Evolutionary conservation across 2,797 vertebrate genomes (phyloP).

Genomic region (Helarctos malayanus): DNA sequence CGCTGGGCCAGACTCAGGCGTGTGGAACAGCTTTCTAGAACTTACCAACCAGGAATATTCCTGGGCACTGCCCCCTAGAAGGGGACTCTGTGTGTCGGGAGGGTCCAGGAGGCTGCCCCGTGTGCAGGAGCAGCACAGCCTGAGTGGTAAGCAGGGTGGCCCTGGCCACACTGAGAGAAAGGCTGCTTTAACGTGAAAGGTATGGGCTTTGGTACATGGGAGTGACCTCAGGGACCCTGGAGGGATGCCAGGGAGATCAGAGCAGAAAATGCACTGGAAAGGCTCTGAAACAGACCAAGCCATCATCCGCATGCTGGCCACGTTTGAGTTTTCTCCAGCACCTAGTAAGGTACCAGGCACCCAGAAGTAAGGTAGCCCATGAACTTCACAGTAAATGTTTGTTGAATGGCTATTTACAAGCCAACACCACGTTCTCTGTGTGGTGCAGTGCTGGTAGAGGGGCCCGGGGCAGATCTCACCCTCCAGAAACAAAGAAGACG

Average conservation of each 20-base stretch:
- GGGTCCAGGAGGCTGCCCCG: not conserved
- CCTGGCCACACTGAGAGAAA: not conserved
- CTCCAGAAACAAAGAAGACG: not conserved
- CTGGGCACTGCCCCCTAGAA: not conserved
- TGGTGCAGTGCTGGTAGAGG: fast-evolving
- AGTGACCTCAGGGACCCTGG: not conserved
- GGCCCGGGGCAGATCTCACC: not conserved
- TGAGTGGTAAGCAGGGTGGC: fast-evolving
- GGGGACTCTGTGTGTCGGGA: not conserved
- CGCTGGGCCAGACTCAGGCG: not conserved
- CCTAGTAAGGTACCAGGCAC: not conserved
- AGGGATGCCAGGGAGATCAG: not conserved
- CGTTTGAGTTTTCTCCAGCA: not conserved
- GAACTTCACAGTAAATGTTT: not conserved
- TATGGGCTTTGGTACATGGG: not conserved
- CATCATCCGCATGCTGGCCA: not conserved
- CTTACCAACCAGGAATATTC: not conserved
- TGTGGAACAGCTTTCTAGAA: fast-evolving
- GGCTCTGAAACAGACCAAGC: not conserved
- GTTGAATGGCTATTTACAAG: not conserved
- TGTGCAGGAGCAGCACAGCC: not conserved
- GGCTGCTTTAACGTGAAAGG: not conserved
- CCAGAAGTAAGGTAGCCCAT: not conserved
- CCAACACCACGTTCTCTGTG: fast-evolving
- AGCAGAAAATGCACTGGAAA: too few species aligned